These are phyloP conservation scores for Oscheius sp. DNA, from an alignment of 2,888 invertebrate species.

Conservation along the genomic window DNA sequence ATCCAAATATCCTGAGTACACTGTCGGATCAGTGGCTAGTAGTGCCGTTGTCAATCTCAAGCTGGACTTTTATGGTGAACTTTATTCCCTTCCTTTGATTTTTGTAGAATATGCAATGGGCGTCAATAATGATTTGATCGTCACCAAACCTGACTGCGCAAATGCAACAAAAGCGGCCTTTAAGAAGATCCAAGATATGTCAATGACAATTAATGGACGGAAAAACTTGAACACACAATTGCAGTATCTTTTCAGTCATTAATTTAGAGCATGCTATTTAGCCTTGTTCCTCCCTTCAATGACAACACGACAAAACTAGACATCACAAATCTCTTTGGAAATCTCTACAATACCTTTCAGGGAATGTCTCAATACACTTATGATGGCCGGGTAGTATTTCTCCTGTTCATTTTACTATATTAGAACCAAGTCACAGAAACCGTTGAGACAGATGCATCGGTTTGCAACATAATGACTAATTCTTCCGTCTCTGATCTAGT, in stretches of 20 bases:
- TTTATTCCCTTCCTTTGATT: neutral
- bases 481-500: conserved; percentile 26
- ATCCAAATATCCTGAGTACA: conserved; percentile 54
- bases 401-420: too few relatives aligned
- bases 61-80: conserved; percentile 52
- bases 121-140: conserved; percentile 51
- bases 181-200: conserved; percentile 39
- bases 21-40: conserved; percentile 55
- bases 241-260: conserved; percentile 1
- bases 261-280: conserved; percentile 29
- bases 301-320: conserved; percentile 49
- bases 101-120: conserved; percentile 58
- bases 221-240: conserved; percentile 36
- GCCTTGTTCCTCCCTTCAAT: conserved; percentile 52
- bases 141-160: conserved; percentile 42
- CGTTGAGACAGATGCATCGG: conserved; percentile 40
- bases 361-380: conserved; percentile 67
- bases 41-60: conserved; percentile 54
- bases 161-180: conserved; percentile 40
- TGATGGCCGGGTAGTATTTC: conserved; percentile 62
- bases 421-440: too few relatives aligned
- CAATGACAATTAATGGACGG: conserved; percentile 48
- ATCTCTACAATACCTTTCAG: conserved; percentile 57
- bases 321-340: conserved; percentile 60
- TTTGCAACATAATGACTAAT: conserved; percentile 51